phyloP scores from a whole-genome alignment of 2,113 vertebrate genomes.

The Myrmophylax atrothorax region DNA sequence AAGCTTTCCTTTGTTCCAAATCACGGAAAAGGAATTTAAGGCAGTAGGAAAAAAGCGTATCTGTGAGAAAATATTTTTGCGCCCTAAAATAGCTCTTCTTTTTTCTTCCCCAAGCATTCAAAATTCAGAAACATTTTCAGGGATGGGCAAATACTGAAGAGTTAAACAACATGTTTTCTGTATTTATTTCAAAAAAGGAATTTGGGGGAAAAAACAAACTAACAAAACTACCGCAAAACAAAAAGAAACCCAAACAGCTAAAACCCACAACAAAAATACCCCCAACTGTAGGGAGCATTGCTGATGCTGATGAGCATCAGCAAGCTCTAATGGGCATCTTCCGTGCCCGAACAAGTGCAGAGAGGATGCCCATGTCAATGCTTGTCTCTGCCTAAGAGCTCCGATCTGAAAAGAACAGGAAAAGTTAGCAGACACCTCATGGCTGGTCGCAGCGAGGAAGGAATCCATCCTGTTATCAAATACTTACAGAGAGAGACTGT shows the following conservation, averaged over 20 bases:
- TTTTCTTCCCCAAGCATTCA: not conserved
- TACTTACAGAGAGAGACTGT: conserved; percentile 22
- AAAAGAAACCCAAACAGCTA: not conserved
- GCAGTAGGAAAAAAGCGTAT: not conserved
- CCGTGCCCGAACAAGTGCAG: not conserved
- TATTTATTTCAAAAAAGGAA: not conserved
- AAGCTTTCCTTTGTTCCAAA: not conserved
- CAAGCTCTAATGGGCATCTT: not conserved
- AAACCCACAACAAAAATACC: not conserved
- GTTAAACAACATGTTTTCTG: not conserved
- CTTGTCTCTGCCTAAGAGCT: not conserved
- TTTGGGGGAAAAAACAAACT: not conserved
- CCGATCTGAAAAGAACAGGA: not conserved
- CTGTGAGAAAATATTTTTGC: not conserved
- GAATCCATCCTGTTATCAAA: conserved; percentile 32
- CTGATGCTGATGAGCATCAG: not conserved
- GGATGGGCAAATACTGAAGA: not conserved
- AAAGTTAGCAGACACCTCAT: not conserved
- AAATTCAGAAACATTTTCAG: not conserved
- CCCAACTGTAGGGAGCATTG: not conserved
- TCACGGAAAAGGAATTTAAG: not conserved
- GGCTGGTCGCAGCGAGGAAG: not conserved
- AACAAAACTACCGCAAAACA: not conserved
- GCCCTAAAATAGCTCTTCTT: not conserved
- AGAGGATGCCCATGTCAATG: too few relatives aligned